Evolutionary conservation across 2,888 invertebrate species (phyloP), one percentile per base, ranked within the genome.

Genomic region (Cheilosia grossa): DNA sequence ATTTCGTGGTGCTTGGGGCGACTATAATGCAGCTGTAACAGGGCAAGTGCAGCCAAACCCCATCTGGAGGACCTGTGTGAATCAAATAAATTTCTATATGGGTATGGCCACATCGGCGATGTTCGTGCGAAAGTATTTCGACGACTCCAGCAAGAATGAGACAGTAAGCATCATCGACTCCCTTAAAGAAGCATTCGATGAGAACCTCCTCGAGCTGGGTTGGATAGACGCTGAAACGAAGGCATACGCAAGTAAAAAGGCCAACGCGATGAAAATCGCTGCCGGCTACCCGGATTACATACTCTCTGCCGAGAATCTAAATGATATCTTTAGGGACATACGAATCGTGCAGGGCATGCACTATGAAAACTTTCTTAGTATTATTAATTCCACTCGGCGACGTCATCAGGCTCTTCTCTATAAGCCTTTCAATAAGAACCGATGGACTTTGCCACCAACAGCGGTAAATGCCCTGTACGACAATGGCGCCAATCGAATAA

Each of bases 191-290:
- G 97, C 98, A 0, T 98, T 98, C 91, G 96, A 96, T 90, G 93
- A 94, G 73, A 96, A 98, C 90, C 93, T 99, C 10, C 93, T 94
- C 86, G 95, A 96, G 82, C 92, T 98, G 77, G 94, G 95, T 66
- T 99, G 98, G 99, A 98, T 98, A 98, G 98, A 98, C 89, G 92
- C 93, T 1, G 95, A 96, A 89, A 98, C 98, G 0, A 94, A 96
- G 85, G 92, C 93, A 30, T 94, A 96, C 5, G 98, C 98, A 0
- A 95, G 96, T 87, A 94, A 95, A 5, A 98, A 98, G 91, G 98
- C 97, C 0, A 96, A 97, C 89, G 96, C 97, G 1, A 98, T 98
- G 85, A 95, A 96, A 40, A 97, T 98, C 89, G 97, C 97, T 96
- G 98, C 98, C 88, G 95, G 98, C 54, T 98, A 97, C 91, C 98